phyloP scores from a whole-genome alignment of 2,113 vertebrate species.

The Laticauda colubrina region DNA sequence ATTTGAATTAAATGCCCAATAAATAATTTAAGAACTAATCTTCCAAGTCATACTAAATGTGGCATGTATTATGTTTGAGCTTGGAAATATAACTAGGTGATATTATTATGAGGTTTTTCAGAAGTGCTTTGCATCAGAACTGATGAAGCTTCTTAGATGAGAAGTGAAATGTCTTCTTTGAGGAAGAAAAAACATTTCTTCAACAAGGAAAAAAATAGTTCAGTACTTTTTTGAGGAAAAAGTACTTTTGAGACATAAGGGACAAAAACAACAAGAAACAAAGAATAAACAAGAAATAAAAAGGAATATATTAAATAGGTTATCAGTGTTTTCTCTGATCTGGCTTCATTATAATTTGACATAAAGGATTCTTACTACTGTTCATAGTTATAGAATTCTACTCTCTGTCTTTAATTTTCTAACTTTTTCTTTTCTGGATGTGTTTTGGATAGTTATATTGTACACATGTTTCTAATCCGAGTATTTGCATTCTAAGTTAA shows the following conservation, averaged over 20 bases:
- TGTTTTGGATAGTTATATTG: not conserved
- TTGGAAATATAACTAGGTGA: slow-evolving; percentile 16
- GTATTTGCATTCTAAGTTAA: not conserved
- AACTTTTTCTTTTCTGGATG: not conserved
- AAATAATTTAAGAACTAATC: slow-evolving; percentile 35
- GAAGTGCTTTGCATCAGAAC: not conserved
- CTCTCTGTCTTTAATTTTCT: not conserved
- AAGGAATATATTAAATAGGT: not conserved
- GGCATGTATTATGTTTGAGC: slow-evolving; percentile 19
- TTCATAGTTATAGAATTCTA: slow-evolving; percentile 6
- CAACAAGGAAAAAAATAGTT: not conserved
- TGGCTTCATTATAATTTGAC: not conserved
- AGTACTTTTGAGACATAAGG: not conserved
- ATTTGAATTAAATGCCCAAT: slow-evolving; percentile 25
- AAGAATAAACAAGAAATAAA: not conserved
- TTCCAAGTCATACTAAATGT: slow-evolving; percentile 31
- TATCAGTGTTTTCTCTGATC: not conserved
- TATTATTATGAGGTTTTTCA: not conserved
- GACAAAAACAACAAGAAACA: not conserved
- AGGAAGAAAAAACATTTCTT: not conserved
- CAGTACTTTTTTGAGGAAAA: not conserved
- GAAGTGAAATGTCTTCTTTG: not conserved
- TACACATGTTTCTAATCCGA: not conserved
- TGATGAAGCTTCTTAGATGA: not conserved
- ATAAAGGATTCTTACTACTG: not conserved